Conservation (phyloP, 2,888 invertebrate genomes). For the Leptogaster cylindrica region DNA sequence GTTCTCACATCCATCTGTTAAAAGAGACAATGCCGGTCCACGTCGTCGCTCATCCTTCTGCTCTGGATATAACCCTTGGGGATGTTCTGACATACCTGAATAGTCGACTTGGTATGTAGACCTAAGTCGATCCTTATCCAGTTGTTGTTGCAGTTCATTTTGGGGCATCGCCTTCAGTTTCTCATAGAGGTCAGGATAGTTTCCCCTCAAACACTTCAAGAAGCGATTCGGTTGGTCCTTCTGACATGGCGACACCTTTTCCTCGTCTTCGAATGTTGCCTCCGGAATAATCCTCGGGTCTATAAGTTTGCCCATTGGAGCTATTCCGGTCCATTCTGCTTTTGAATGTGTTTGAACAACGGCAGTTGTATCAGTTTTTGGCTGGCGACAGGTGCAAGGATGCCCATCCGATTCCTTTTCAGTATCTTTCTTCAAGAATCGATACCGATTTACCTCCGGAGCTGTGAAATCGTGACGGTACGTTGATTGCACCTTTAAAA, state of each 20-base stretch:
- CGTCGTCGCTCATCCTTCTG: slow-evolving; percentile 52
- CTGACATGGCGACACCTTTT: slow-evolving; percentile 49
- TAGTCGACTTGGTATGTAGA: slow-evolving; percentile 69
- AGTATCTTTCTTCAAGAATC: background rate
- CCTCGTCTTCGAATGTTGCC: background rate
- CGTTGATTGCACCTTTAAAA: no score
- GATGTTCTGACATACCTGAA: slow-evolving; percentile 58
- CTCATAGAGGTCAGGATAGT: slow-evolving; percentile 67
- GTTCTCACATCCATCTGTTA: slow-evolving; percentile 53
- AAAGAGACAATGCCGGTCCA: slow-evolving; percentile 49
- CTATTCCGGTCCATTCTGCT: slow-evolving; percentile 60
- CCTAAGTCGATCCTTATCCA: slow-evolving; percentile 65
- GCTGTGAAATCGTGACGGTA: slow-evolving; percentile 59
- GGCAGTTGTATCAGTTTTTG: no score
- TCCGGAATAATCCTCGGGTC: slow-evolving; percentile 56
- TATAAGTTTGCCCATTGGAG: slow-evolving; percentile 57
- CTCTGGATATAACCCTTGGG: slow-evolving; percentile 55
- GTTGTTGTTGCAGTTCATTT: slow-evolving; percentile 62
- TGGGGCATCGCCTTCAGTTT: slow-evolving; percentile 64
- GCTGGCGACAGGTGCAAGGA: no score
- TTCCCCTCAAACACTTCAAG: slow-evolving; percentile 57
- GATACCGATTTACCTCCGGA: slow-evolving; percentile 50
- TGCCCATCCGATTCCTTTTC: no score
- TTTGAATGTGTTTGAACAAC: no score
- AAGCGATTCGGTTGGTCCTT: slow-evolving; percentile 58